Conservation (phyloP, 2,797 vertebrate species). For the Gallinago stenura region DNA sequence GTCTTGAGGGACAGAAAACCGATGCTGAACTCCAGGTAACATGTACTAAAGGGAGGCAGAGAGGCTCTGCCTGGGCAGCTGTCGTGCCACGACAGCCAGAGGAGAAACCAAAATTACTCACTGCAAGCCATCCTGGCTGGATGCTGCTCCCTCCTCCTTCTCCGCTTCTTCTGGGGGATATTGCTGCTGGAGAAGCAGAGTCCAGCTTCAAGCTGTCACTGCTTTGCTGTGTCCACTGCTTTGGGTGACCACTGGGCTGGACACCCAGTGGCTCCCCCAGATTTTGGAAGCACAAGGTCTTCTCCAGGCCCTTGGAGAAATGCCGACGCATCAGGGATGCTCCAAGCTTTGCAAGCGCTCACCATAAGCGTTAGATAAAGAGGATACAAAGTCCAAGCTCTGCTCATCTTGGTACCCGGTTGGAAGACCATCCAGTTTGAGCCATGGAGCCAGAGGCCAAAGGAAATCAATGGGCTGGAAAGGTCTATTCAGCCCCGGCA, state of each 20-base stretch:
- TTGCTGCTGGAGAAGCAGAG: neutral
- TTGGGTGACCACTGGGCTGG: too few relatives aligned
- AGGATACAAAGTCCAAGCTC: neutral
- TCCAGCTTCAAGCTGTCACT: neutral
- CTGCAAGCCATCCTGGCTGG: constrained; percentile 16
- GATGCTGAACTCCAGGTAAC: constrained; percentile 39
- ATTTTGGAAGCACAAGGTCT: neutral
- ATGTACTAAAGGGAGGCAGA: neutral
- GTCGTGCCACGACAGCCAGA: neutral
- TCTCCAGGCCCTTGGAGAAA: neutral
- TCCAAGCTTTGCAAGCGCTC: neutral
- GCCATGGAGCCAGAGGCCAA: accelerated
- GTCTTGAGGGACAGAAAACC: constrained; percentile 61
- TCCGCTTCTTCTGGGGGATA: neutral
- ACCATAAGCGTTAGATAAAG: neutral
- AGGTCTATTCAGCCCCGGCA: accelerated
- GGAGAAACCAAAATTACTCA: constrained; percentile 19
- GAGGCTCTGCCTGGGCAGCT: constrained; percentile 45
- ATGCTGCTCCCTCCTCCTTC: constrained; percentile 28
- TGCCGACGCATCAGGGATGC: neutral
- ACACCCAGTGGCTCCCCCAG: neutral
- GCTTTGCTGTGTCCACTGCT: neutral
- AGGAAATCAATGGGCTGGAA: neutral
- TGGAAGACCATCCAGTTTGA: neutral
- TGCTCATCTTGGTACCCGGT: neutral